Evolutionary conservation across 2,888 invertebrate species (phyloP), one percentile per base, ranked within the genome.

Genomic region (Ectemnius cavifrons): DNA sequence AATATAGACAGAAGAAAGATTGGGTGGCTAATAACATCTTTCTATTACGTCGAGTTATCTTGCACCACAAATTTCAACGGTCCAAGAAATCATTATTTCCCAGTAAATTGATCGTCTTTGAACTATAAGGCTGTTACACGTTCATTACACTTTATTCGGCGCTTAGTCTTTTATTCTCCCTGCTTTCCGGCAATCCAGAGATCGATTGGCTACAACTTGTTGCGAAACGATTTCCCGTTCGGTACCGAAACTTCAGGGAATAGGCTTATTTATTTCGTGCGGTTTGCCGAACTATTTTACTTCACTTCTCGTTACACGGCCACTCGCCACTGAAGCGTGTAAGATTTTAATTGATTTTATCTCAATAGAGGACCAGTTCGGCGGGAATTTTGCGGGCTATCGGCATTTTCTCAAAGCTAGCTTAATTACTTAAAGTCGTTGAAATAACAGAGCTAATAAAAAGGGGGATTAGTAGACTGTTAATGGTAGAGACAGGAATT

Each of bases 201-300:
- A 77, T 74, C 78, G 79, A 80, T 77, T 57, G 61, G 73, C 63
- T 71, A 23, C 85, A 84, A 85, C 84, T 85, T 85, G 85, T 85
- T 85, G 81, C 67, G 71, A 56, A 45, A 45, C 47, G 28, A 58
- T 23, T 45, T 59, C 49, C 56, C 63, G 27, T 27, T 52, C 52
- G 52, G 16, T 52, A 14, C 2, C 13, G 52, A 58, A 52, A 52
- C n/a, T 52, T 52, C 5, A 52, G n/a, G 52, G n/a, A 14, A 52
- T 52, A 52, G 52, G 16, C n/a, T 52, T 52, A 16, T 52, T 52
- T 52, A 52, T 52, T 52, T 16, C 52, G 52, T 2, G 14, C 2
- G 13, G 52, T 16, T 52, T 52, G 14, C 5, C 52, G 16, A 16
- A 0, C n/a, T 52, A 5, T 52, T 52, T 45, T 37, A 13, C 4